Conservation (phyloP, 2,888 invertebrate species). For the Tiliacea citrago region DNA sequence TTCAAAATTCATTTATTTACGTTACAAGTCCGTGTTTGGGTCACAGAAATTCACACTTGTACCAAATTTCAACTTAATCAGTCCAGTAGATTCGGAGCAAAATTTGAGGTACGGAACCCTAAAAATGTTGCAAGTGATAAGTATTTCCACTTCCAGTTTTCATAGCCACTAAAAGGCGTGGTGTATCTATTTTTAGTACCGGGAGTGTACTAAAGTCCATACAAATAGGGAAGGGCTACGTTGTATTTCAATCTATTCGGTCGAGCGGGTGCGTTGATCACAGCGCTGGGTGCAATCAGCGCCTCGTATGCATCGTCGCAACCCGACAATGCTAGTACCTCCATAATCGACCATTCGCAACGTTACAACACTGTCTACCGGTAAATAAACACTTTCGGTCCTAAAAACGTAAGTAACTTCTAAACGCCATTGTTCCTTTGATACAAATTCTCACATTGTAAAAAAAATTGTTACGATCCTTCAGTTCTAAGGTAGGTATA, state of each 20-base stretch:
- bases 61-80: no score
- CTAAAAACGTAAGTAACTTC: conserved; percentile 7
- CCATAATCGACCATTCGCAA: conserved; percentile 44
- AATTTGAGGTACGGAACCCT: no score
- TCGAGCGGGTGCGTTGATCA: conserved; percentile 69
- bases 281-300: conserved; percentile 74
- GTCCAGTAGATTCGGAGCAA: no score
- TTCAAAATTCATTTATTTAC: no score
- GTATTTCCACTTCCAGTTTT: not conserved
- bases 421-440: conserved; percentile 1
- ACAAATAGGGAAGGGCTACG: conserved; percentile 38
- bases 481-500: not conserved
- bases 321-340: conserved; percentile 68
- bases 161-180: not conserved
- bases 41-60: no score
- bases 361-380: conserved; percentile 32
- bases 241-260: conserved; percentile 69
- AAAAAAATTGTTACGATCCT: not conserved
- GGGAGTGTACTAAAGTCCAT: conserved; percentile 5
- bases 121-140: not conserved
- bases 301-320: conserved; percentile 76
- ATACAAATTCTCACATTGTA: not conserved
- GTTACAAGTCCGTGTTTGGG: no score
- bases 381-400: conserved; percentile 13
- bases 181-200: not conserved